phyloP scores from a whole-genome alignment of 2,888 invertebrate genomes.

The Brachypalpus laphriformis region DNA sequence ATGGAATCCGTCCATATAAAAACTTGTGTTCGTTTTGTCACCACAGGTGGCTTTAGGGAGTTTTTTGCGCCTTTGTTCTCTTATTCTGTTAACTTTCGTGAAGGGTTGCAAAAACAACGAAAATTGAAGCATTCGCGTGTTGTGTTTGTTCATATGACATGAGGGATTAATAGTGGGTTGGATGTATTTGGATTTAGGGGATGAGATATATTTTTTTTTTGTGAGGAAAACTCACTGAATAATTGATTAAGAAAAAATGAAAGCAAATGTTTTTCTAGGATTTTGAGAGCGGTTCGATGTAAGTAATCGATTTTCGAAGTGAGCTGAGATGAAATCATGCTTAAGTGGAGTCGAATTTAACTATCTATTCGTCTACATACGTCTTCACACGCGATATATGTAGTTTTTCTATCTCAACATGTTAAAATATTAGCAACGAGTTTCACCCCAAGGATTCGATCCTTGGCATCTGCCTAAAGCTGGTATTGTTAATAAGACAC shows the following conservation, averaged over 20 bases:
- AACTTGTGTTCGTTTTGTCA: slow-evolving; percentile 63
- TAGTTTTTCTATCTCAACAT: no score
- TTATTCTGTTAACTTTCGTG: slow-evolving; percentile 9
- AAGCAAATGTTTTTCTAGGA: slow-evolving; percentile 20
- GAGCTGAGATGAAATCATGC: background rate
- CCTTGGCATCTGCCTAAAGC: no score
- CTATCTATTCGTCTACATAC: no score
- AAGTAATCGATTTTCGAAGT: slow-evolving; percentile 4
- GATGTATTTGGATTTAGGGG: background rate
- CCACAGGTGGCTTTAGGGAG: slow-evolving; percentile 62
- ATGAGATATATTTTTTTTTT: background rate
- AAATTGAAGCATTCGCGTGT: slow-evolving; percentile 44
- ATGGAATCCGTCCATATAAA: slow-evolving; percentile 63
- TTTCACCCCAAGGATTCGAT: no score
- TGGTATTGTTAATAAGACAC: no score
- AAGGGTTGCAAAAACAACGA: slow-evolving; percentile 55
- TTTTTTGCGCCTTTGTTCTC: slow-evolving; percentile 3
- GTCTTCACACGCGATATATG: no score
- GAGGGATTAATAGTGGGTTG: slow-evolving; percentile 35
- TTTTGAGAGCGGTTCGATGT: background rate
- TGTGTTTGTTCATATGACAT: slow-evolving; percentile 49
- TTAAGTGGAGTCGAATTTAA: no score
- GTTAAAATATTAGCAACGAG: no score
- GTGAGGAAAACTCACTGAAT: slow-evolving; percentile 46
- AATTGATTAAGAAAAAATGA: slow-evolving; percentile 54